These are phyloP conservation scores for Corapipo altera DNA, from an alignment of 2,113 vertebrate genomes.

Conservation along the genomic window DNA sequence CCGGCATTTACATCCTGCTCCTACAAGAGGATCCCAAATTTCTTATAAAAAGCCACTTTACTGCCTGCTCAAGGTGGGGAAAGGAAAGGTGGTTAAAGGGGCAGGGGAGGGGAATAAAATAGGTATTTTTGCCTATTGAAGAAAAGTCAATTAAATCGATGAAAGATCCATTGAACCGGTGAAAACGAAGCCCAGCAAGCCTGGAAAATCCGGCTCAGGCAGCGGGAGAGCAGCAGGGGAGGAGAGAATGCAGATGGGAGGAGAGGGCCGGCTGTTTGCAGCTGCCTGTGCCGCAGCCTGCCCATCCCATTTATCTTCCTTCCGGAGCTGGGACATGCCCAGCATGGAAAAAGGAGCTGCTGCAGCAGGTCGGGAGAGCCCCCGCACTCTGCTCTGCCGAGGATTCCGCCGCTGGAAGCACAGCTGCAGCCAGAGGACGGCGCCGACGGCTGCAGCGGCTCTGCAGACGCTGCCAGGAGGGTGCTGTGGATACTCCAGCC, in stretches of 20 bases:
- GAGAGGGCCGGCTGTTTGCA: neutral
- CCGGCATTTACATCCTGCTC: neutral
- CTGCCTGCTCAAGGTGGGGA: rapidly evolving
- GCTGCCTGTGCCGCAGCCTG: neutral
- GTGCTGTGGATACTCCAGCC: neutral
- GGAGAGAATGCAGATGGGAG: neutral
- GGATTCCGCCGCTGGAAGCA: neutral
- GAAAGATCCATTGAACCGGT: neutral
- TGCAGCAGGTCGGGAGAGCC: neutral
- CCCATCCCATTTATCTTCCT: neutral
- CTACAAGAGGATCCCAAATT: neutral
- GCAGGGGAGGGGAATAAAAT: rapidly evolving
- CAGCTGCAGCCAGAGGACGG: rapidly evolving
- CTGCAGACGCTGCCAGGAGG: neutral
- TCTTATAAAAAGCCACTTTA: rapidly evolving
- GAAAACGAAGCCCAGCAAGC: neutral
- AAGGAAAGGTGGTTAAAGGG: neutral
- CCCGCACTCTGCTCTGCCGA: rapidly evolving
- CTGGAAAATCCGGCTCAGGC: neutral
- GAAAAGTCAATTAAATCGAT: neutral
- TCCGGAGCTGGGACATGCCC: neutral
- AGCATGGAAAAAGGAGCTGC: neutral
- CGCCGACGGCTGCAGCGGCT: neutral
- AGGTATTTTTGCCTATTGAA: rapidly evolving
- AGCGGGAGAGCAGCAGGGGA: neutral